A percentile compares a stretch with the other conserved stretches of the same genome.
Evolutionary conservation across 2,113 vertebrate species (phyloP).

Genomic region (Syrmaticus mikado): DNA sequence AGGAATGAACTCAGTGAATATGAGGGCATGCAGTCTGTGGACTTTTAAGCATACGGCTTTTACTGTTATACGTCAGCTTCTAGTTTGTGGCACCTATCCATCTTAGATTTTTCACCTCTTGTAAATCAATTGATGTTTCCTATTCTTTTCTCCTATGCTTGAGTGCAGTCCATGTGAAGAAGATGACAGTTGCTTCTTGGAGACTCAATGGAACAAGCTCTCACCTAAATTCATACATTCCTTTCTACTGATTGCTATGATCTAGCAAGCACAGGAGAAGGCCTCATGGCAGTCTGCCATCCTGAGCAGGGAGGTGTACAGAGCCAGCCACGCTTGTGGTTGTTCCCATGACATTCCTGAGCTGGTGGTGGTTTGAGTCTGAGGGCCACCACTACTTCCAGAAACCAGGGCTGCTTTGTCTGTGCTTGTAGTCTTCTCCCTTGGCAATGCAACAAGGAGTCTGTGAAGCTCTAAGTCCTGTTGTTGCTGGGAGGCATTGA

Average conservation of each 20-base stretch:
- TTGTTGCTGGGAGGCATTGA: neutral
- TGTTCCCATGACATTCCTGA: neutral
- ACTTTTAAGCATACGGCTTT: neutral
- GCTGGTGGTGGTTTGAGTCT: neutral
- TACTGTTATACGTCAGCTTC: neutral
- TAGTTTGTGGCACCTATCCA: neutral
- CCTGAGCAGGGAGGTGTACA: neutral
- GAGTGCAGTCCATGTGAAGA: neutral
- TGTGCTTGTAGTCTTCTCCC: neutral
- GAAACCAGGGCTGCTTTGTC: neutral
- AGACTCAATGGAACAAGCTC: neutral
- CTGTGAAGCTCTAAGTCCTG: neutral
- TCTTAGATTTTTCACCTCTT: neutral
- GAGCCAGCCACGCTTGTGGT: neutral
- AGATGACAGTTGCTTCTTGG: neutral
- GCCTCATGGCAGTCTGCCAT: neutral
- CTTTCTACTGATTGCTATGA: neutral
- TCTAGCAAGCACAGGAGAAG: neutral
- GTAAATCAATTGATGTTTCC: rapidly evolving
- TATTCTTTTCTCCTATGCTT: neutral
- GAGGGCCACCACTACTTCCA: neutral
- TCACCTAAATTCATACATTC: neutral
- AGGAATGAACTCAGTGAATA: neutral
- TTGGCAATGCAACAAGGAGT: neutral
- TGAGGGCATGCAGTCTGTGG: neutral